Evolutionary conservation across 2,113 vertebrate species (phyloP), one percentile per base, ranked within the genome.

Genomic region (Myiagra hebetior): DNA sequence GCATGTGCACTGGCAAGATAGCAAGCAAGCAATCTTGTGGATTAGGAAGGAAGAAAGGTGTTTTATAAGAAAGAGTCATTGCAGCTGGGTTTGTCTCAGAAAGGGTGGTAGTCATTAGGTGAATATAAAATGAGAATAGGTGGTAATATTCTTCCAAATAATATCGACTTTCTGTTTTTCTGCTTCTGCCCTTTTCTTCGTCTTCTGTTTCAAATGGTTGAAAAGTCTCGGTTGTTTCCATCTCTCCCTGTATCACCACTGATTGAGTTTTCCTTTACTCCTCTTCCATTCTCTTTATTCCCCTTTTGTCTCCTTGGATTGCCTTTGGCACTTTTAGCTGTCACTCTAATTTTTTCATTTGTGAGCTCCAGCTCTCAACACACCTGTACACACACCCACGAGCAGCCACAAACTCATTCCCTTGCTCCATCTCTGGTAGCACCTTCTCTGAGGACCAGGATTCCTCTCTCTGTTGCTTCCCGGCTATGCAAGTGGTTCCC

Each of bases 301-400:
- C 21, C 5, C 18, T 44, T 97, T 86, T 78, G 81, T 84, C 55
- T 94, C 42, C 21, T 52, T 53, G n/a, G 42, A 46, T 52, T 86
- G 75, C 75, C 91, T 90, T 88, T 85, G 79, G 72, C 56, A 75
- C 57, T 96, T 94, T 75, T 64, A 78, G 49, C 94, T 84, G 81
- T 81, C 89, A 91, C 30, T 92, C 64, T 57, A 56, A 64, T 63
- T 92, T 90, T 90, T 89, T 83, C 59, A 33, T 94, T 91, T 81
- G n/a, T 85, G 70, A 81, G 81, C 62, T 72, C 3, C 5, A 67
- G 69, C 20, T 78, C 60, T 59, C 15, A 63, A 84, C n/a, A 67
- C 2, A 8, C 8, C 49, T 73, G 16, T 4, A 63, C 17, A 18
- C 37, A 37, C 13, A 28, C 39, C 35, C 16, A 79, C 0, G 7